Evolutionary conservation across 1,140 invertebrate species (phyloP).

Genomic region (Caenorhabditis inopinata): DNA sequence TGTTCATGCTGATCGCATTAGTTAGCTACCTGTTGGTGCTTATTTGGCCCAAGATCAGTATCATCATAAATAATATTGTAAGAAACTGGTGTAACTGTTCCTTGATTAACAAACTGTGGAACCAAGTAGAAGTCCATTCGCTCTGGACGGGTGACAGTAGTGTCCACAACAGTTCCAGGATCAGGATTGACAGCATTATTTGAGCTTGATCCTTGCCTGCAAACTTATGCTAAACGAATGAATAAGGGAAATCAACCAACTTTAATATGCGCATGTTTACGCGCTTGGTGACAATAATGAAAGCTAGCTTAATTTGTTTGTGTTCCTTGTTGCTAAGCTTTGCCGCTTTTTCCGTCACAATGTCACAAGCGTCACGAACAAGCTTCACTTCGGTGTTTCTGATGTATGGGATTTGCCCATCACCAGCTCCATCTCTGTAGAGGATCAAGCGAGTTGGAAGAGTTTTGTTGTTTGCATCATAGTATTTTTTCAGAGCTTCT

Average conservation of each 20-base stretch:
- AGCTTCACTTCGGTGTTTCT: slow-evolving; percentile 35
- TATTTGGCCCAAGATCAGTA: slow-evolving; percentile 33
- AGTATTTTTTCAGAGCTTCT: slow-evolving; percentile 40
- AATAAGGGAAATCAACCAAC: not conserved
- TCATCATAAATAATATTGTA: slow-evolving; percentile 43
- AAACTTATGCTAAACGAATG: not conserved
- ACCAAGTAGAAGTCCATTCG: slow-evolving; percentile 46
- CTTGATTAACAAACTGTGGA: slow-evolving; percentile 42
- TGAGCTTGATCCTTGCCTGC: not conserved
- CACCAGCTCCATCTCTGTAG: slow-evolving; percentile 48
- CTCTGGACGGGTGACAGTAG: slow-evolving; percentile 36
- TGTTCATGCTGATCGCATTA: not conserved
- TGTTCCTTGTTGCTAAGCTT: slow-evolving; percentile 1
- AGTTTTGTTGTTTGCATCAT: slow-evolving; percentile 20
- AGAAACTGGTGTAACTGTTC: slow-evolving; percentile 43
- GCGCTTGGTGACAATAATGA: slow-evolving; percentile 46
- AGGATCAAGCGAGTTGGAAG: slow-evolving; percentile 30
- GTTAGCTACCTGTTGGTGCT: slow-evolving; percentile 37
- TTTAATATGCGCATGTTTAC: slow-evolving; percentile 40
- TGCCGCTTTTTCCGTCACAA: not conserved
- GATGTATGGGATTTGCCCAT: slow-evolving; percentile 45
- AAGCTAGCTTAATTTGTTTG: slow-evolving; percentile 24
- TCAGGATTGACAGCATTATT: slow-evolving; percentile 23
- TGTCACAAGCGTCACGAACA: slow-evolving; percentile 35
- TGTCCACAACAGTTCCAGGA: slow-evolving; percentile 46